Conservation (phyloP, 1,140 invertebrate species). For the Drosophila mauritiana region DNA sequence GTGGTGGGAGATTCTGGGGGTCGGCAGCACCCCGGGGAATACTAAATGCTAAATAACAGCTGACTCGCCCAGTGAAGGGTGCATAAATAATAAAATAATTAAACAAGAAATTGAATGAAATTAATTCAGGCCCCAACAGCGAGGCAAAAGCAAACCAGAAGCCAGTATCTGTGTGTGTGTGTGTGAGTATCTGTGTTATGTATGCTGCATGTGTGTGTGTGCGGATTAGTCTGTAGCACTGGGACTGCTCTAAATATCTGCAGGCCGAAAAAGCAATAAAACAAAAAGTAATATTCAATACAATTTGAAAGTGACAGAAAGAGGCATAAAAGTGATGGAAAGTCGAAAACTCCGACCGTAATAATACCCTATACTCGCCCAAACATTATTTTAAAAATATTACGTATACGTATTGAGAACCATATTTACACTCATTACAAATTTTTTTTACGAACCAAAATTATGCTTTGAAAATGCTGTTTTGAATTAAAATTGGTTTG, state of each 20-base stretch:
- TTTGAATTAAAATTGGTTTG: no score
- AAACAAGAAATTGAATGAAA: slow-evolving; percentile 81
- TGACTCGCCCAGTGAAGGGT: slow-evolving; percentile 56
- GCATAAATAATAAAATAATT: slow-evolving; percentile 81
- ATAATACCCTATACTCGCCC: slow-evolving; percentile 19
- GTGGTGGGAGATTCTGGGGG: background rate
- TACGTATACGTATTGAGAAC: no score
- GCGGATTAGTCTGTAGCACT: slow-evolving; percentile 26
- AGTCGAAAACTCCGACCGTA: slow-evolving; percentile 1
- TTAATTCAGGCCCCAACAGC: slow-evolving; percentile 63
- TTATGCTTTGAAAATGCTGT: no score
- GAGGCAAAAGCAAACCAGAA: slow-evolving; percentile 28
- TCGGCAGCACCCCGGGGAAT: slow-evolving; percentile 1
- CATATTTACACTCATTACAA: no score
- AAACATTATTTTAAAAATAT: no score
- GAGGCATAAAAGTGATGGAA: slow-evolving; percentile 2
- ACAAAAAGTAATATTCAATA: slow-evolving; percentile 50
- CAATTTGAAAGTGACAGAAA: slow-evolving; percentile 25
- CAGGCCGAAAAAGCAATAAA: slow-evolving; percentile 62
- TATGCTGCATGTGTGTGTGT: slow-evolving; percentile 25
- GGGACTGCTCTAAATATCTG: slow-evolving; percentile 66
- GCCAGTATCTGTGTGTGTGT: slow-evolving; percentile 27
- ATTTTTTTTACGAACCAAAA: no score
- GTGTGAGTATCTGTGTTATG: slow-evolving; percentile 37
- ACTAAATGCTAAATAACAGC: slow-evolving; percentile 58